Evolutionary conservation across 2,113 vertebrate genomes (phyloP).

Genomic region (Perccottus glenii): DNA sequence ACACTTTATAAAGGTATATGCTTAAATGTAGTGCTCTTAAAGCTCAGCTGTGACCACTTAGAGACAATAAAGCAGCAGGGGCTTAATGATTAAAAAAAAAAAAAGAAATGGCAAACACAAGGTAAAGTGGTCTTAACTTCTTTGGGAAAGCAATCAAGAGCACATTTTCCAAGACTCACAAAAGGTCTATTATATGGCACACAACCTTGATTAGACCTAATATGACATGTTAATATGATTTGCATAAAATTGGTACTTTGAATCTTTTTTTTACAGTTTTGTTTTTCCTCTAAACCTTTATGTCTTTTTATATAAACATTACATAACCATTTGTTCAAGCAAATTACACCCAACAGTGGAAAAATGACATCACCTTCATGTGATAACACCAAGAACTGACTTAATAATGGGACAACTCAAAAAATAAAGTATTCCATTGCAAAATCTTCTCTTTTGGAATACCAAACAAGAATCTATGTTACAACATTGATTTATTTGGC

Average conservation of each 20-base stretch:
- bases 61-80: conserved; percentile 38
- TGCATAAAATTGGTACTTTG: background rate
- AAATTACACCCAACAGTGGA: too few relatives aligned
- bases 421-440: too few relatives aligned
- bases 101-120: conserved; percentile 24
- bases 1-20: conserved; percentile 11
- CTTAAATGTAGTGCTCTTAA: conserved; percentile 18
- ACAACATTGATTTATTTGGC: too few relatives aligned
- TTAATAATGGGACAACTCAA: too few relatives aligned
- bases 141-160: conserved; percentile 28
- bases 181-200: conserved; percentile 11
- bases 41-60: conserved; percentile 51
- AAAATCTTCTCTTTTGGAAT: too few relatives aligned
- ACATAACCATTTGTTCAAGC: too few relatives aligned
- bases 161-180: conserved; percentile 19
- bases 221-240: conserved; percentile 4
- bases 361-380: too few relatives aligned
- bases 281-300: too few relatives aligned
- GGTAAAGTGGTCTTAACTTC: conserved; percentile 20
- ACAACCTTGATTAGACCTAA: conserved; percentile 1
- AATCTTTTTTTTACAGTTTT: too few relatives aligned
- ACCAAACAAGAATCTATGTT: too few relatives aligned
- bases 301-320: too few relatives aligned
- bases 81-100: conserved; percentile 33
- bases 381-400: too few relatives aligned